A percentile compares a stretch with the other conserved stretches of the same genome.
These are phyloP conservation scores for Clupea harengus DNA, from an alignment of 2,113 vertebrate genomes.

Conservation along the genomic window DNA sequence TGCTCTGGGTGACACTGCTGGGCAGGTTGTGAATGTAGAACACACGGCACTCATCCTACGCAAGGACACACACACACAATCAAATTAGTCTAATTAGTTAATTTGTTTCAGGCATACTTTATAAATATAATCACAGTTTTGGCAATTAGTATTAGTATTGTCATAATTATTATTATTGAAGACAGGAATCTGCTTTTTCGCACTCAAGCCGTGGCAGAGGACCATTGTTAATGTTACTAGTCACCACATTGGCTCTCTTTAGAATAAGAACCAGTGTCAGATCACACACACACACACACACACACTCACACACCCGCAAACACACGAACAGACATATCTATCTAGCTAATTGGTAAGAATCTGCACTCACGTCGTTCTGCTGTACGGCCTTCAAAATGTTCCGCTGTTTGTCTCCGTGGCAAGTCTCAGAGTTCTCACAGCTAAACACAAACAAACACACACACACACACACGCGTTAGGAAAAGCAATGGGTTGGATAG, in stretches of 20 bases:
- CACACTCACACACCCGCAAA: too few relatives aligned
- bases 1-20: conserved; percentile 85
- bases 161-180: too few relatives aligned
- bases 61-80: conserved; percentile 48
- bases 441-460: conserved; percentile 52
- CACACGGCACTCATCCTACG: conserved; percentile 91
- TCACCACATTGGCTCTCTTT: too few relatives aligned
- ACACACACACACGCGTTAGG: not conserved
- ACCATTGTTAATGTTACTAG: too few relatives aligned
- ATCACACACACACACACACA: conserved; percentile 17
- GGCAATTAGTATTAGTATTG: too few relatives aligned
- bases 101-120: too few relatives aligned
- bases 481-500: too few relatives aligned
- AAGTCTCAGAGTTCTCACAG: conserved; percentile 75
- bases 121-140: too few relatives aligned
- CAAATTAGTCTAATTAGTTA: too few relatives aligned
- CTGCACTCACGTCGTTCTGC: conserved; percentile 47
- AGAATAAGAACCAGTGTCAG: conserved; percentile 14
- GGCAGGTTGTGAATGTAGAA: conserved; percentile 92
- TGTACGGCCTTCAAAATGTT: conserved; percentile 79
- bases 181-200: too few relatives aligned
- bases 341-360: not conserved
- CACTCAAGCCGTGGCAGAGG: too few relatives aligned
- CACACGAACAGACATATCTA: not conserved
- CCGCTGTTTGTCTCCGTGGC: conserved; percentile 78